phyloP scores from a whole-genome alignment of 2,113 vertebrate genomes.

The Sturnira hondurensis region DNA sequence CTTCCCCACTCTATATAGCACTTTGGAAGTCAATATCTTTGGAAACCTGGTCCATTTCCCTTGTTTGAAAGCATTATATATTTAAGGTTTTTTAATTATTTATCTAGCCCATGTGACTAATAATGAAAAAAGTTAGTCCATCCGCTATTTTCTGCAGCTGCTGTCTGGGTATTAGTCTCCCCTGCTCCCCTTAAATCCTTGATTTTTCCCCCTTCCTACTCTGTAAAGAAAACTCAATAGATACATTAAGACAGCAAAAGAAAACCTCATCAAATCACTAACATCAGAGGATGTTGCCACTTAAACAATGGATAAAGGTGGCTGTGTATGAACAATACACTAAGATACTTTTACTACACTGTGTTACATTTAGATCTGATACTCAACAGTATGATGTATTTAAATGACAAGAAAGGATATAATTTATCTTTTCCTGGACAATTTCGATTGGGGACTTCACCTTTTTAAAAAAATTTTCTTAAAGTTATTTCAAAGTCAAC shows the following conservation, averaged over 20 bases:
- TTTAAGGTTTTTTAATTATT: conserved; percentile 85
- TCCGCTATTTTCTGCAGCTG: conserved; percentile 77
- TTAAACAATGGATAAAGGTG: not conserved
- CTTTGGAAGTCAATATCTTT: conserved; percentile 82
- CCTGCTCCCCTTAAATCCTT: not conserved
- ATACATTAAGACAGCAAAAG: conserved; percentile 43
- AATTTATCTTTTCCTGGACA: not conserved
- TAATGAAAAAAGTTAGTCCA: conserved; percentile 79
- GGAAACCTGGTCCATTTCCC: conserved; percentile 77
- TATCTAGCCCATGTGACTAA: conserved; percentile 77
- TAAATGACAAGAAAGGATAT: not conserved
- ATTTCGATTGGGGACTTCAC: not conserved
- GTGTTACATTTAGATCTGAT: not conserved
- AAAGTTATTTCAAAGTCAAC: not conserved
- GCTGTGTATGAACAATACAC: not conserved
- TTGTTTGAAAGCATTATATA: conserved; percentile 82
- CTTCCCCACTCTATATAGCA: conserved; percentile 76
- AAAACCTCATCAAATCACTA: not conserved
- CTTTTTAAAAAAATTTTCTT: not conserved
- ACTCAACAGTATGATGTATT: not conserved
- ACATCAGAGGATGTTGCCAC: not conserved
- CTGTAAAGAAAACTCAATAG: conserved; percentile 57
- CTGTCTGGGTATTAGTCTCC: conserved; percentile 67
- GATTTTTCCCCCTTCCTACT: conserved; percentile 24
- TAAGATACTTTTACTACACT: not conserved